Percentiles rank a stretch among this genome's conserved stretches.
Evolutionary conservation across 1,140 invertebrate genomes (phyloP).

Genomic region (Chymomyza costata): DNA sequence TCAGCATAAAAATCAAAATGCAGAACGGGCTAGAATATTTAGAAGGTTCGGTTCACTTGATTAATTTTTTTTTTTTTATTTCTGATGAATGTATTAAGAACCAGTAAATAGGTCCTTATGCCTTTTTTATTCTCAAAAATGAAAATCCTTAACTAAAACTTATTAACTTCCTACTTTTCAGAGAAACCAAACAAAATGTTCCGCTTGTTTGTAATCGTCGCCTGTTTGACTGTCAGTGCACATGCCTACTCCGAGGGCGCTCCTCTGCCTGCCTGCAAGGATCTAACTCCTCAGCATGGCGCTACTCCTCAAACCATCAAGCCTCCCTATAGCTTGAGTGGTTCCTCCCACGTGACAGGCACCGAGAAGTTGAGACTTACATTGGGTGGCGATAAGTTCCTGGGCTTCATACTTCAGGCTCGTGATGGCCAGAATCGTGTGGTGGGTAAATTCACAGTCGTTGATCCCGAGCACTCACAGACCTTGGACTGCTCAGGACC

Average conservation of each 20-base stretch:
- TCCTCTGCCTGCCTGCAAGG: conserved; percentile 47
- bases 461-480: conserved; percentile 52
- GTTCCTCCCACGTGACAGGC: conserved; percentile 33
- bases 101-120: too few species aligned
- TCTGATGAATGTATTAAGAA: too few species aligned
- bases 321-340: conserved; percentile 47
- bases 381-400: conserved; percentile 53
- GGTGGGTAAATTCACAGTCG: conserved; percentile 53
- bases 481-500: conserved; percentile 47
- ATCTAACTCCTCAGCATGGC: conserved; percentile 62
- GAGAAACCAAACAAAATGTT: conserved; percentile 56
- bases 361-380: conserved; percentile 46
- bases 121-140: too few species aligned
- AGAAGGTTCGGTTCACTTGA: too few species aligned
- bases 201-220: conserved; percentile 47
- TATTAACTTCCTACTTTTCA: too few species aligned
- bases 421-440: conserved; percentile 61
- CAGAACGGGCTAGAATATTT: too few species aligned
- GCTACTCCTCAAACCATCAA: conserved; percentile 47
- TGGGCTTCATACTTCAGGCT: conserved; percentile 64
- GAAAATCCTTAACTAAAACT: too few species aligned
- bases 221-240: conserved; percentile 46
- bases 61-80: too few species aligned
- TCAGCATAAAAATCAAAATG: too few species aligned
- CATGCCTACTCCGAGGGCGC: conserved; percentile 55